Evolutionary conservation across 92 coral and sea anemone genomes (phyloP), one percentile per base, ranked within the genome.

Genomic region (Phenganax subtilis): DNA sequence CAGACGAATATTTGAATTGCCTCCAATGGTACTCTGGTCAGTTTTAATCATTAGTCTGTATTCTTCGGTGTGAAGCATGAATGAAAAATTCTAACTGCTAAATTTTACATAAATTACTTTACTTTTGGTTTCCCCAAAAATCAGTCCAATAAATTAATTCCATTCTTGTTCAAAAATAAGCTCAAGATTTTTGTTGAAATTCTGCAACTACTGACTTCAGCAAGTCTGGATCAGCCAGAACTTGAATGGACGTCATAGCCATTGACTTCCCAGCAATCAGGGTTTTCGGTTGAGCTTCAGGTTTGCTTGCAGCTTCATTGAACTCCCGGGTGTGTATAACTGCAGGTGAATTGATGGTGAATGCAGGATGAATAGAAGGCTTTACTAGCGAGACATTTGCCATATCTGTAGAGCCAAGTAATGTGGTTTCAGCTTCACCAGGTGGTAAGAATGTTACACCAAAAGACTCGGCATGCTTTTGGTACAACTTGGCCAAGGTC

Each of bases 391-490:
- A 86, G 55, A 86, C 89, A 59, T 86, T 86, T 47, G 83, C 89
- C 89, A 86, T 86, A 76, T 86, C 89, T 9, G 89, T 86, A 47
- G 89, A 86, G 30, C 86, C 86, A 57, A 86, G 85, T 51, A 80
- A 81, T 51, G 65, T 56, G 47, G 69, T 86, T 57, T 86, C 81
- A 44, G 83, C 76, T 47, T 76, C 86, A 10, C 77, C 71, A 69
- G 75, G 81, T 72, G 64, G 83, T 47, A 81, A 63, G 81, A 88
- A 94, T 67, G 75, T 72, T 51, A 90, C 88, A 29, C 97, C 98
- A 16, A 91, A 75, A n/a, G 84, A 84, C 77, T 92, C 92, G 6
- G 98, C 94, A 89, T 94, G 87, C 28, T 86, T 81, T 83, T 94
- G 91, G 76, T 94, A 94, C 20, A 90, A 78, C 52, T 81, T 64